Conservation (phyloP, 2,797 vertebrate species). For the Typhlichthys subterraneus region DNA sequence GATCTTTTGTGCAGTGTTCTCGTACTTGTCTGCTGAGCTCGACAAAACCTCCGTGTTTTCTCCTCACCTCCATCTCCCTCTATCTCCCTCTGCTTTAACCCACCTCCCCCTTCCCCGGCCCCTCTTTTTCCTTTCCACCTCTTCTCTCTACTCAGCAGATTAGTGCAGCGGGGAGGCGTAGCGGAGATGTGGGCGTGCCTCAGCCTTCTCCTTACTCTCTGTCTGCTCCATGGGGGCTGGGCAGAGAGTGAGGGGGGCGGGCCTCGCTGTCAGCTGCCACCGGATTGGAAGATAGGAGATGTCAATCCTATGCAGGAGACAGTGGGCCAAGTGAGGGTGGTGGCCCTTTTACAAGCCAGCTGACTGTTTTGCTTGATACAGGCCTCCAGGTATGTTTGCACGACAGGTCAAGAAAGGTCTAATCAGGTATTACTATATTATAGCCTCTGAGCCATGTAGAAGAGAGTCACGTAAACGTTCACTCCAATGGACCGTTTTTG, state of each 20-base stretch:
- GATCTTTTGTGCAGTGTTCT: conserved; percentile 38
- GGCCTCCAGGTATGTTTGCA: conserved; percentile 84
- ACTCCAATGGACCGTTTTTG: too few relatives aligned
- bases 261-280: conserved; percentile 78
- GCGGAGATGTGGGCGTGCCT: conserved; percentile 85
- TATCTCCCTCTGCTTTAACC: conserved; percentile 1
- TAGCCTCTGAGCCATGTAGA: too few relatives aligned
- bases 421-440: too few relatives aligned
- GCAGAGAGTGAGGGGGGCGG: conserved; percentile 81
- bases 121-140: background rate
- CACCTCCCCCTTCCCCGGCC: background rate
- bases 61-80: conserved; percentile 3
- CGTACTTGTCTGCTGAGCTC: conserved; percentile 14
- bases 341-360: conserved; percentile 91
- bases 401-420: background rate
- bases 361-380: conserved; percentile 91
- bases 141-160: conserved; percentile 30
- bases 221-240: conserved; percentile 84
- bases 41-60: conserved; percentile 14
- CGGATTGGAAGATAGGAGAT: conserved; percentile 83
- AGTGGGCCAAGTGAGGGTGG: conserved; percentile 83
- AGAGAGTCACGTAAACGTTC: too few relatives aligned
- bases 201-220: conserved; percentile 87
- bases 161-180: conserved; percentile 41
- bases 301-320: conserved; percentile 84